A percentile compares a stretch with the other conserved stretches of the same genome.
These are phyloP conservation scores for Heliothis subflexa DNA, from an alignment of 1,140 invertebrate species.

Conservation along the genomic window DNA sequence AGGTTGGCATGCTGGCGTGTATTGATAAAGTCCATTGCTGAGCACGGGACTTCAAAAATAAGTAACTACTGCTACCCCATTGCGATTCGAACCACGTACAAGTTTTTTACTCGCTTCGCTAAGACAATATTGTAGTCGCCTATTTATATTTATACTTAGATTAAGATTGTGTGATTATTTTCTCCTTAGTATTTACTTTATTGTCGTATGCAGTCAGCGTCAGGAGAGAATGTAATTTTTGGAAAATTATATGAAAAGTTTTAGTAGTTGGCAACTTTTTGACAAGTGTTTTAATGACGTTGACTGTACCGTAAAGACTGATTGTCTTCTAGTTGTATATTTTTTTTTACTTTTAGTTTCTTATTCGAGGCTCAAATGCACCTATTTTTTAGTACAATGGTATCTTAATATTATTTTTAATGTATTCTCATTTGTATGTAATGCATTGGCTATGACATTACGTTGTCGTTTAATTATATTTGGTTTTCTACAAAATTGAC, in stretches of 20 bases:
- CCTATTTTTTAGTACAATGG: background rate
- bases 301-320: slow-evolving; percentile 42
- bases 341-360: slow-evolving; percentile 38
- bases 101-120: slow-evolving; percentile 60
- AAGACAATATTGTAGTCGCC: slow-evolving; percentile 69
- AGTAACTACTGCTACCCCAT: slow-evolving; percentile 3
- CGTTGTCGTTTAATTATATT: slow-evolving; percentile 33
- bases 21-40: slow-evolving; percentile 9
- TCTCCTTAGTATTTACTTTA: slow-evolving; percentile 17
- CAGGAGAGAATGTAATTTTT: slow-evolving; percentile 5
- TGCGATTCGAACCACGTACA: background rate
- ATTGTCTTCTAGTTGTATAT: slow-evolving; percentile 41
- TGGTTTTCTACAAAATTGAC: slow-evolving; percentile 29
- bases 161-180: slow-evolving; percentile 51
- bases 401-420: slow-evolving; percentile 22
- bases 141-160: slow-evolving; percentile 52
- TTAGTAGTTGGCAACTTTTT: slow-evolving; percentile 31
- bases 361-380: slow-evolving; percentile 29
- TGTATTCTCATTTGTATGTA: slow-evolving; percentile 26
- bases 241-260: slow-evolving; percentile 14
- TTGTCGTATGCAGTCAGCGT: slow-evolving; percentile 21
- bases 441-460: slow-evolving; percentile 28
- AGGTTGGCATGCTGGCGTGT: too few species aligned
- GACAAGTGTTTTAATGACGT: slow-evolving; percentile 29
- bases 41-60: background rate